A percentile compares a stretch with the other conserved stretches of the same genome.
phyloP scores from a whole-genome alignment of 1,140 invertebrate genomes.

The Conus betulinus region DNA sequence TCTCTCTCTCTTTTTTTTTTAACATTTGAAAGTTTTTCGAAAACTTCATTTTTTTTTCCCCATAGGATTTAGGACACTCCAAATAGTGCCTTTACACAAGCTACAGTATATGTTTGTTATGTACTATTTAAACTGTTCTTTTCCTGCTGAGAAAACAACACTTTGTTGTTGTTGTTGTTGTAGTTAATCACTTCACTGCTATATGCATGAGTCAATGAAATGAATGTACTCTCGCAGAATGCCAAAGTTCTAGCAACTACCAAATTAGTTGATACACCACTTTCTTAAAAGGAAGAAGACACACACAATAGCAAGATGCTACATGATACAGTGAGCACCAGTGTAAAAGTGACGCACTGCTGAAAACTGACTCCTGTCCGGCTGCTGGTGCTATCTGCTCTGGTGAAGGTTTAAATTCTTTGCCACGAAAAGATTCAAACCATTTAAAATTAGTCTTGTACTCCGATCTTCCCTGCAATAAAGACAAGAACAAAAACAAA shows the following conservation, averaged over 20 bases:
- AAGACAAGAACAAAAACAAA: neutral
- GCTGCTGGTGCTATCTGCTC: slow-evolving; percentile 50
- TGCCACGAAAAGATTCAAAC: slow-evolving; percentile 55
- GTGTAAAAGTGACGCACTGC: slow-evolving; percentile 5
- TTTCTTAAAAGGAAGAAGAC: neutral
- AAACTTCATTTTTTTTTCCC: no score
- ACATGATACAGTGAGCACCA: neutral
- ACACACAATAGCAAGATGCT: neutral
- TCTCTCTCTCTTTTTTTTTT: no score
- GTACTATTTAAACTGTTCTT: no score
- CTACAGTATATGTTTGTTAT: no score
- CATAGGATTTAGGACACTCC: no score
- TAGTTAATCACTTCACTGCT: no score
- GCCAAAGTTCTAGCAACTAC: neutral
- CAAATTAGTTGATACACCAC: neutral
- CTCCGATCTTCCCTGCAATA: slow-evolving; percentile 55
- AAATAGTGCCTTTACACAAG: no score
- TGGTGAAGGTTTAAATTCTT: slow-evolving; percentile 46
- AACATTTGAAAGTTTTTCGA: no score
- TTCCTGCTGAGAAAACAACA: no score
- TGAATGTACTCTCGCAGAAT: no score
- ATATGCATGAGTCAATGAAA: no score
- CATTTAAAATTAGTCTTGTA: slow-evolving; percentile 55
- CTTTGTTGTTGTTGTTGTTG: no score
- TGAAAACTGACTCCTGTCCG: slow-evolving; percentile 25